Conservation (phyloP, 2,113 vertebrate genomes). For the Stegostoma tigrinum region DNA sequence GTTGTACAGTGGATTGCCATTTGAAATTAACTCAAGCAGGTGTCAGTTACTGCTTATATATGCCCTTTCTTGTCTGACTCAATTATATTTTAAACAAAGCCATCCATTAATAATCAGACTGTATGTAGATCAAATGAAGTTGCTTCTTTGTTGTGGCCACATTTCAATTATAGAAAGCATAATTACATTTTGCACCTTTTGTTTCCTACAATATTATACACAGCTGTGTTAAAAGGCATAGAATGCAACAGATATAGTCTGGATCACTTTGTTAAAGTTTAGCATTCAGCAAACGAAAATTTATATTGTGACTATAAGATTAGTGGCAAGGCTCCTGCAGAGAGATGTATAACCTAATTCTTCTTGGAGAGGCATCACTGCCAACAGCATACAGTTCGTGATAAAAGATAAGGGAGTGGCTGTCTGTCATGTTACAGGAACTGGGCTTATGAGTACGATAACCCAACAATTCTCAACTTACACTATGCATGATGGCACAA, state of each 20-base stretch:
- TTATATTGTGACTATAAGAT: background rate
- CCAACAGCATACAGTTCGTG: background rate
- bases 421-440: background rate
- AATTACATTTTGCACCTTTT: conserved; percentile 1
- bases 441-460: background rate
- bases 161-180: background rate
- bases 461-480: background rate
- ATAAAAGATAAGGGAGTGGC: background rate
- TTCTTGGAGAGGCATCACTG: background rate
- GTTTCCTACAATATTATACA: background rate
- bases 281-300: background rate
- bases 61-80: background rate
- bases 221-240: background rate
- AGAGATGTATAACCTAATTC: background rate
- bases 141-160: background rate
- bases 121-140: background rate
- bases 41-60: background rate
- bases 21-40: background rate
- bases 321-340: background rate
- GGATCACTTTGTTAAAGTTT: background rate
- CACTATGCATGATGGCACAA: background rate
- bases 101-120: conserved; percentile 5
- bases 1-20: background rate
- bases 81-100: background rate
- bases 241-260: conserved; percentile 1